Evolutionary conservation across 2,888 invertebrate species (phyloP).

Genomic region (Conistra vaccinii): DNA sequence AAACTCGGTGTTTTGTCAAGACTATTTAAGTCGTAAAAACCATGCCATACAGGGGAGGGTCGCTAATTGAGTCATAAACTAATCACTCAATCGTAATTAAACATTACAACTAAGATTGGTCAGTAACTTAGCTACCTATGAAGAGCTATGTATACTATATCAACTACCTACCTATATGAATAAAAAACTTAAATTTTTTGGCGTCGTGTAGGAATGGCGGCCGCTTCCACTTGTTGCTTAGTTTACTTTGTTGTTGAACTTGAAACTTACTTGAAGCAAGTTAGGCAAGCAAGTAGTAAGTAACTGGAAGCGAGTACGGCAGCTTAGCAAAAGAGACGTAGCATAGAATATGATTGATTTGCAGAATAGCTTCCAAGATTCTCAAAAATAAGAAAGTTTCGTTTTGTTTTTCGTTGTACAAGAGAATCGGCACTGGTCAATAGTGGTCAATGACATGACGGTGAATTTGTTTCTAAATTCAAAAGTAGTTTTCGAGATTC

Average conservation of each 20-base stretch:
- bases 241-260: neutral
- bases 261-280: neutral
- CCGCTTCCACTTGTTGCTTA: slow-evolving; percentile 29
- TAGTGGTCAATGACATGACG: no score
- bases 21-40: neutral
- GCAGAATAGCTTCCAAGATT: no score
- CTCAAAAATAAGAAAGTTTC: no score
- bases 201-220: neutral
- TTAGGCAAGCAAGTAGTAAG: neutral
- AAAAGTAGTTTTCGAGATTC: neutral
- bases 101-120: neutral
- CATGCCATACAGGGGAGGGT: neutral
- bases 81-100: neutral
- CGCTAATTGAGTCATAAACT: neutral
- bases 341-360: no score
- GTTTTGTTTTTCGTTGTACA: no score
- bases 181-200: neutral
- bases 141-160: no score
- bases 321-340: neutral
- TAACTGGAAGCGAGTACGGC: neutral
- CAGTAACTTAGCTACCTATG: neutral
- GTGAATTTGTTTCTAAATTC: neutral
- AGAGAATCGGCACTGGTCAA: no score
- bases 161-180: no score
- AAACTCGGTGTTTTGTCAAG: neutral